Evolutionary conservation across 2,888 invertebrate genomes (phyloP), one percentile per base, ranked within the genome.

Genomic region (Aphodius sticticus): DNA sequence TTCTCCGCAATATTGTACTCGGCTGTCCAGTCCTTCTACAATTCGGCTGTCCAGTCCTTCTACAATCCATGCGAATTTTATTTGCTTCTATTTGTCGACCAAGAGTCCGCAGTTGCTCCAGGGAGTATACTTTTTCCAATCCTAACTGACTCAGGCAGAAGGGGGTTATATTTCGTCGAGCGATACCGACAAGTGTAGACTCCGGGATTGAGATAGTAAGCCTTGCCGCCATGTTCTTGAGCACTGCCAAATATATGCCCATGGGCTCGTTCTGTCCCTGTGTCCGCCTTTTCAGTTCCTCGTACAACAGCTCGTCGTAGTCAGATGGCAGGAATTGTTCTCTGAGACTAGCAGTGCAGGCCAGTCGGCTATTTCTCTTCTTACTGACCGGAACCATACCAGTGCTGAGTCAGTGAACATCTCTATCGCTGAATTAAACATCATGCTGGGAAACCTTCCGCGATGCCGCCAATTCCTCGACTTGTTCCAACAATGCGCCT

Each of bases 1-100:
- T 12, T 15, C 14, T 9, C 6, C 26, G 26, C 74, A 74, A 0
- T 2, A 4, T 16, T 35, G 16, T 9, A 35, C 74, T 12, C 16
- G 5, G n/a, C n/a, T 74, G 74, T 0, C 74, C 74, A 6, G n/a
- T 74, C 26, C 26, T 74, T 74, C 74, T 12, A 35, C 9, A 35
- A 74, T n/a, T 12, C 16, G 5, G n/a, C n/a, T 74, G 74, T 0
- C 74, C 74, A 6, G n/a, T 74, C 26, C 26, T 74, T 74, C 74
- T 12, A 35, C 9, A 35, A 74, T 74, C 12, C 7, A 15, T 16
- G n/a, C 26, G 6, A 15, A 35, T n/a, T 74, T 74, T 74, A 35
- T n/a, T 16, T 6, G 74, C 16, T 12, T 74, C 74, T 6, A 74
- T 16, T 35, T 74, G 15, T 9, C 74, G 74, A 74, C 74, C 74